These are phyloP conservation scores for Griposia aprilina DNA, from an alignment of 2,888 invertebrate genomes.

Conservation along the genomic window DNA sequence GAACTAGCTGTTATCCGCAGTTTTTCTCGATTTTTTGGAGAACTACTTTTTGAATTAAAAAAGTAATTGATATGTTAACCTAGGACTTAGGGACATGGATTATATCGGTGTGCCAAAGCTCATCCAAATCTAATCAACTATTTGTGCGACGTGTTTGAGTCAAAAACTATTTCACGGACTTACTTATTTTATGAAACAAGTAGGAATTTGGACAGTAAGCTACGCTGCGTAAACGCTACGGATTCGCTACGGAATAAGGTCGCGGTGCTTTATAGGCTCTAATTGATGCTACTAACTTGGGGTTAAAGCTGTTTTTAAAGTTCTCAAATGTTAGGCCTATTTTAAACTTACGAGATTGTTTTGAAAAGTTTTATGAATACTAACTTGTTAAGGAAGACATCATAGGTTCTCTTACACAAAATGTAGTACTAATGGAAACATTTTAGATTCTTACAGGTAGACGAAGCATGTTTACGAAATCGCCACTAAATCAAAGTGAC, in stretches of 20 bases:
- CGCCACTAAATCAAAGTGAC: slow-evolving; percentile 22
- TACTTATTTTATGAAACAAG: background rate
- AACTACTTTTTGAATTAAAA: no score
- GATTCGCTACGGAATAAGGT: no score
- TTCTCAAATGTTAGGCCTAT: background rate
- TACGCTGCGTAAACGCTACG: background rate
- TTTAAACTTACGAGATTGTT: background rate
- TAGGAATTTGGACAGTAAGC: background rate
- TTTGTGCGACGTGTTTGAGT: background rate
- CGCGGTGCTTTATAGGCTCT: background rate
- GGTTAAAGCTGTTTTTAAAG: background rate
- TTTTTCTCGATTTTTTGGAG: background rate
- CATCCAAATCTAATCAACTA: background rate
- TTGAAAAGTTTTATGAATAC: background rate
- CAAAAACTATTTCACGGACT: background rate
- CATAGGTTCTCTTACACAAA: background rate
- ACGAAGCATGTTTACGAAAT: background rate
- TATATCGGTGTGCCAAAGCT: background rate
- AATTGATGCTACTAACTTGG: background rate
- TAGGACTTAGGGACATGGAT: no score
- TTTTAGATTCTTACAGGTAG: background rate
- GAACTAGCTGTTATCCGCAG: background rate
- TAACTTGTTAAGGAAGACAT: background rate
- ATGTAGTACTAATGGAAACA: background rate
- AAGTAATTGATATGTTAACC: background rate